Evolutionary conservation across 2,113 vertebrate species (phyloP), one percentile per base, ranked within the genome.

Genomic region (Dipodomys spectabilis): DNA sequence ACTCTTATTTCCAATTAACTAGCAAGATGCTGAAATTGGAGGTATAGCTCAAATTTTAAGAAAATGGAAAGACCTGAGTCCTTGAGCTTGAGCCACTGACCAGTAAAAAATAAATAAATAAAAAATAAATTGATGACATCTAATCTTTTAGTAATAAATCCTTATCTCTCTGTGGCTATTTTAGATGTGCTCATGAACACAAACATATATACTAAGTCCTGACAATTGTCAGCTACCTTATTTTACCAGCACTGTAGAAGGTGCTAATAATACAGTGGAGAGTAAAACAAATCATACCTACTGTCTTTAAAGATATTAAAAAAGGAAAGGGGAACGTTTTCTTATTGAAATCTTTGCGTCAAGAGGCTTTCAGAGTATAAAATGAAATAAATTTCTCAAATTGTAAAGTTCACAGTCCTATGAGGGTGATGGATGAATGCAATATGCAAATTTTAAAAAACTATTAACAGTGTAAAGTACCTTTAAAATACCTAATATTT

Each of bases 401-500:
- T 69, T 89, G 9, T 67, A 27, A 27, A 92, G 27, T 3, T 90
- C n/a, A 82, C n/a, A 71, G n/a, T 79, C 32, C 32, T 78, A 67
- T 25, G 57, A 22, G 20, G 53, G 45, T 35, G 35, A 22, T 15
- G 60, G 27, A 82, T 27, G 53, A 71, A n/a, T 57, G 53, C 53
- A 57, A 57, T 57, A 87, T 7, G 30, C 45, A 94, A 94, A 49
- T 80, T 80, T 78, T 62, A 78, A 77, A 62, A 39, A 19, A 73
- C 30, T 69, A 73, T 22, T 35, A 39, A 39, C 23, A 67, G 25
- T 28, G 65, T 28, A 67, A 28, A 67, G 25, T 75, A 82, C 49
- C 92, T 92, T 88, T 22, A 88, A 95, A 90, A 85, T 79, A 80
- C 64, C 45, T 92, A 57, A 94, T 65, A 57, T 86, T 88, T 71